Evolutionary conservation across 1,140 invertebrate genomes (phyloP).

Genomic region (Coboldia fuscipes): DNA sequence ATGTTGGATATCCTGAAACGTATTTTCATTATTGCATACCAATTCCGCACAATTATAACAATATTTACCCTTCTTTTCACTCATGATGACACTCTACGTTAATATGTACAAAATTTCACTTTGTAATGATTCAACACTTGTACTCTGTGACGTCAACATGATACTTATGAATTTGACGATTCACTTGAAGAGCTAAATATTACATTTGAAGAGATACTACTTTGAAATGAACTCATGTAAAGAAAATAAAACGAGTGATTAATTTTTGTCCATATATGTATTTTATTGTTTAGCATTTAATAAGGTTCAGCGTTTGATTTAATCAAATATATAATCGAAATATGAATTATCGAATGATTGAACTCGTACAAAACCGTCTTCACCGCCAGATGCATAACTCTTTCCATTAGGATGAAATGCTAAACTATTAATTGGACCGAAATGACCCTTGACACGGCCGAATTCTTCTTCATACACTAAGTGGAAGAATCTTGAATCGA

Average conservation of each 20-base stretch:
- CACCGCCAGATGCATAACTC: constrained; percentile 90
- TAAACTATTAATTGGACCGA: constrained; percentile 97
- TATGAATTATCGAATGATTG: constrained; percentile 93
- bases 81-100: too few species aligned
- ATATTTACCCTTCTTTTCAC: too few species aligned
- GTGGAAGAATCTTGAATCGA: constrained; percentile 96
- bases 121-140: too few species aligned
- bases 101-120: too few species aligned
- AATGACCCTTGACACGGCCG: constrained; percentile 94
- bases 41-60: too few species aligned
- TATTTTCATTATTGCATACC: too few species aligned
- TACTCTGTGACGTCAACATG: too few species aligned
- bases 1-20: too few species aligned
- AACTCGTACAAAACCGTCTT: constrained; percentile 94
- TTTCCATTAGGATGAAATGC: constrained; percentile 97
- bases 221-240: neutral
- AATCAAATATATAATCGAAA: constrained; percentile 94
- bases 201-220: neutral
- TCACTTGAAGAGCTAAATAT: too few species aligned
- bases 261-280: neutral
- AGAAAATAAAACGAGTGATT: neutral
- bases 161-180: too few species aligned
- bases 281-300: neutral
- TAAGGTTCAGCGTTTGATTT: constrained; percentile 10
- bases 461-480: constrained; percentile 99